Evolutionary conservation across 2,888 invertebrate genomes (phyloP).

Genomic region (Acrobasis repandana): DNA sequence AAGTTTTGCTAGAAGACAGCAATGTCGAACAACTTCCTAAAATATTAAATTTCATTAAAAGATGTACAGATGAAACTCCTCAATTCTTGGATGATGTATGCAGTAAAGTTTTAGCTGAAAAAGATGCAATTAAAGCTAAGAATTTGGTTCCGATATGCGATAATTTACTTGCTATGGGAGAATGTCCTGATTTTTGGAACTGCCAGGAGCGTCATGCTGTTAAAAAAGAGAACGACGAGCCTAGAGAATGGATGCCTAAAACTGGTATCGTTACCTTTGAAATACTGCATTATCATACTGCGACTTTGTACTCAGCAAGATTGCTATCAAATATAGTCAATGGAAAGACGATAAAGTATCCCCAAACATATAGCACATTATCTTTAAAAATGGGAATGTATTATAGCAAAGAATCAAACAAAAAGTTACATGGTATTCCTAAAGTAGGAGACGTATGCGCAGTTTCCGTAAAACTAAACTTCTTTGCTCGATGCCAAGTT

Average conservation of each 20-base stretch:
- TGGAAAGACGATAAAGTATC: slow-evolving; percentile 48
- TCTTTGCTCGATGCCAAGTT: slow-evolving; percentile 83
- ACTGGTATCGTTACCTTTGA: slow-evolving; percentile 82
- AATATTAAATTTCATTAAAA: slow-evolving; percentile 82
- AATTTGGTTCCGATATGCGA: slow-evolving; percentile 80
- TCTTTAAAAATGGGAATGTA: slow-evolving; percentile 66
- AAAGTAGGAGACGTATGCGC: slow-evolving; percentile 83
- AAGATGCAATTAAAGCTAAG: slow-evolving; percentile 70
- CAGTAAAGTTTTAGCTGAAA: slow-evolving; percentile 52
- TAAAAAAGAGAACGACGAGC: slow-evolving; percentile 78
- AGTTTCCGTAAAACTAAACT: slow-evolving; percentile 66
- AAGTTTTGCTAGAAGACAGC: slow-evolving; percentile 83
- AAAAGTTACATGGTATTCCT: slow-evolving; percentile 59
- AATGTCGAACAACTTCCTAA: slow-evolving; percentile 84
- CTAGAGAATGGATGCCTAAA: slow-evolving; percentile 76
- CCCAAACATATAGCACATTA: slow-evolving; percentile 57
- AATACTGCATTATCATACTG: slow-evolving; percentile 82
- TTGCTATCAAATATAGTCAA: slow-evolving; percentile 49
- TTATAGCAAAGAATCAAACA: slow-evolving; percentile 60
- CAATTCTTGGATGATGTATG: slow-evolving; percentile 56
- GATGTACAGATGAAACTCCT: slow-evolving; percentile 66
- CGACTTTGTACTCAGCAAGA: slow-evolving; percentile 84
- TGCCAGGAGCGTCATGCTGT: slow-evolving; percentile 85
- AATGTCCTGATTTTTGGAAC: slow-evolving; percentile 80
- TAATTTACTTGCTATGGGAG: slow-evolving; percentile 84